A percentile compares a stretch with the other conserved stretches of the same genome.
Conservation (phyloP, 2,797 vertebrate genomes). For the Kryptolebias ocellatus region DNA sequence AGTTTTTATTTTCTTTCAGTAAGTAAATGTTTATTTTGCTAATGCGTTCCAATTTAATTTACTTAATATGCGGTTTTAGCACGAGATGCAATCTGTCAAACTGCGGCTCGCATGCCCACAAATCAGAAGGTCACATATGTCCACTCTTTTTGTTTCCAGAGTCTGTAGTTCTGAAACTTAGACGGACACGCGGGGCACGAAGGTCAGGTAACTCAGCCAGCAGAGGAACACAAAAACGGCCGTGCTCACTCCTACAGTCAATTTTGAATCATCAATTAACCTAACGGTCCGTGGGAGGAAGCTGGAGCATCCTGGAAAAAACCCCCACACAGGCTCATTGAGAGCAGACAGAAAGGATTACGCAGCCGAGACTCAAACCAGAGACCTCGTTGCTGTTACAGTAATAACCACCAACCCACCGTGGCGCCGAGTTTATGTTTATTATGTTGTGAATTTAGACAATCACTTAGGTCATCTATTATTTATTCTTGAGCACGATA, state of each 20-base stretch:
- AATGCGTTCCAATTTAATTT: constrained; percentile 15
- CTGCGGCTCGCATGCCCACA: constrained; percentile 5
- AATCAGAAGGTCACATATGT: constrained; percentile 19
- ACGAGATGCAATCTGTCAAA: constrained; percentile 5
- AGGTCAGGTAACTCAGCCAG: constrained; percentile 2
- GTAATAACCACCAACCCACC: neutral
- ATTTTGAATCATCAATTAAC: neutral
- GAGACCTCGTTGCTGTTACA: neutral
- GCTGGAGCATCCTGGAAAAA: neutral
- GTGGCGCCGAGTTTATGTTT: neutral
- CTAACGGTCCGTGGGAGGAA: constrained; percentile 1
- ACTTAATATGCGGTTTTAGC: constrained; percentile 15
- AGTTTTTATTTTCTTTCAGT: constrained; percentile 8
- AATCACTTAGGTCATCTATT: neutral
- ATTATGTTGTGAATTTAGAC: neutral
- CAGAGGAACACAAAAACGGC: neutral
- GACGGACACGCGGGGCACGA: neutral
- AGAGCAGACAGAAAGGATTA: neutral
- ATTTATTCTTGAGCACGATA: neutral
- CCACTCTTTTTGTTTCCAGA: neutral
- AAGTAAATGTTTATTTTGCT: constrained; percentile 23
- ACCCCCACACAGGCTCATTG: neutral
- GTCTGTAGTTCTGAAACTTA: neutral
- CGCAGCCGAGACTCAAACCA: neutral
- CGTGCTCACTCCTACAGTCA: neutral